Conservation (phyloP, 53 echinoderm and acorn worm genomes). For the Temnopleurus reevesii region DNA sequence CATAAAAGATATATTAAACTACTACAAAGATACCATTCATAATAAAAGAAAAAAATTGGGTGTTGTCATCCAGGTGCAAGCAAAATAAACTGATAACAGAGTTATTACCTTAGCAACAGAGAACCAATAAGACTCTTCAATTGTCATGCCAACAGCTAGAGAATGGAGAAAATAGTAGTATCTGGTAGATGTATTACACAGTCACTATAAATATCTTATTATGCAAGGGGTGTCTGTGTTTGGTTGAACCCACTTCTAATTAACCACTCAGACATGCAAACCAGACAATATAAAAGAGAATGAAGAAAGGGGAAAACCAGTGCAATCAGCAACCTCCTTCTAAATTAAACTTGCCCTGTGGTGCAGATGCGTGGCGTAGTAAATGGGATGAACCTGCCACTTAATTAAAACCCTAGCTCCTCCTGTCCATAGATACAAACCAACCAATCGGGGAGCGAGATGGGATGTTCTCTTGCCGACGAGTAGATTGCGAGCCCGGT, state of each 20-base stretch:
- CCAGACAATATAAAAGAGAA: conserved; percentile 1
- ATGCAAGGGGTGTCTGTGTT: conserved; percentile 40
- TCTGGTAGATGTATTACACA: conserved; percentile 23
- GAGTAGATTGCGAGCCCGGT: background rate
- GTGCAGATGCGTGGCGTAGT: conserved; percentile 32
- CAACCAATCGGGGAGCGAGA: conserved; percentile 4
- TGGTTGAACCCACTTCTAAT: conserved; percentile 15
- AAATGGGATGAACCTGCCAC: background rate
- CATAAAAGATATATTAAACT: background rate
- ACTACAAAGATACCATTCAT: no score
- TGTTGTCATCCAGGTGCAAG: conserved; percentile 1
- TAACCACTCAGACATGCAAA: conserved; percentile 14
- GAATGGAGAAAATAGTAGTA: background rate
- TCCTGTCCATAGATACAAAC: conserved; percentile 40
- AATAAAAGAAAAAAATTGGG: background rate
- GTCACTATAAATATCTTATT: conserved; percentile 36
- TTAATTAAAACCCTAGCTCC: conserved; percentile 36
- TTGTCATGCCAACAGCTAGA: conserved; percentile 44
- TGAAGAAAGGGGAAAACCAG: background rate
- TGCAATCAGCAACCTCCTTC: background rate
- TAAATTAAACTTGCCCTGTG: conserved; percentile 29
- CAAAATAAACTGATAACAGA: background rate
- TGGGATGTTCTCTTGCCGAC: conserved; percentile 47
- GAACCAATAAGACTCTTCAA: background rate
- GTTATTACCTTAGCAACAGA: conserved; percentile 34